A percentile compares a stretch with the other conserved stretches of the same genome.
phyloP scores from a whole-genome alignment of 2,797 vertebrate species.

The Gadopsis bispinosus region DNA sequence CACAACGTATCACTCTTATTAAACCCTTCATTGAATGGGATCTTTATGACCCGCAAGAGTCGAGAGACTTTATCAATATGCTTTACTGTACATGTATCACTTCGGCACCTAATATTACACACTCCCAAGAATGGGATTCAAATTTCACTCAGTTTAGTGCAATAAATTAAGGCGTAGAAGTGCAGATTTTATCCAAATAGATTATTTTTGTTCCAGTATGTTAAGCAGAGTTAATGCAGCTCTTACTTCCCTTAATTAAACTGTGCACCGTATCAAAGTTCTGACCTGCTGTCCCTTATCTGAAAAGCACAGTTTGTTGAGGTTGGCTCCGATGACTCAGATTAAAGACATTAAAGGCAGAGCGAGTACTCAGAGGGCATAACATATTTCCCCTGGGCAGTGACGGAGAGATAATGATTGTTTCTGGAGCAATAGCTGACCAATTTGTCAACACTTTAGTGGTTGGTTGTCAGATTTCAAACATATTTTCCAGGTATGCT shows the following conservation, averaged over 20 bases:
- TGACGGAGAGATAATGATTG: constrained; percentile 37
- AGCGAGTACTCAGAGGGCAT: constrained; percentile 22
- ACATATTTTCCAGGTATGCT: constrained; percentile 51
- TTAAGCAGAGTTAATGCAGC: constrained; percentile 1
- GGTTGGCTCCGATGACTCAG: constrained; percentile 33
- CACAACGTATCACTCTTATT: constrained; percentile 20
- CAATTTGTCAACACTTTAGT: constrained; percentile 63
- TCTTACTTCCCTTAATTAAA: background rate
- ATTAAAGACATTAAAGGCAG: constrained; percentile 41
- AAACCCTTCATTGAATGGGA: constrained; percentile 22
- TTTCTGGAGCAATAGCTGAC: constrained; percentile 48
- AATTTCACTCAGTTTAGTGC: background rate
- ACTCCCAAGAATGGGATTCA: background rate
- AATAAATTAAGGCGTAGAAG: background rate
- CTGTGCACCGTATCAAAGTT: constrained; percentile 10
- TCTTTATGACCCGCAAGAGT: constrained; percentile 21
- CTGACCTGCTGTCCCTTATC: constrained; percentile 38
- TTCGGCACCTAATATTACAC: background rate
- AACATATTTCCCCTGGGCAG: constrained; percentile 31
- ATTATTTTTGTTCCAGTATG: background rate
- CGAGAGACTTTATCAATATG: background rate
- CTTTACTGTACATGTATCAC: constrained; percentile 14
- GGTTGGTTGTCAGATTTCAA: constrained; percentile 37
- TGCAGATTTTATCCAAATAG: background rate
- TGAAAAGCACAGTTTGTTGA: constrained; percentile 45